Percentiles rank a stretch among this genome's conserved stretches.
Conservation (phyloP, 2,113 vertebrate species). For the Zosterops japonicus region DNA sequence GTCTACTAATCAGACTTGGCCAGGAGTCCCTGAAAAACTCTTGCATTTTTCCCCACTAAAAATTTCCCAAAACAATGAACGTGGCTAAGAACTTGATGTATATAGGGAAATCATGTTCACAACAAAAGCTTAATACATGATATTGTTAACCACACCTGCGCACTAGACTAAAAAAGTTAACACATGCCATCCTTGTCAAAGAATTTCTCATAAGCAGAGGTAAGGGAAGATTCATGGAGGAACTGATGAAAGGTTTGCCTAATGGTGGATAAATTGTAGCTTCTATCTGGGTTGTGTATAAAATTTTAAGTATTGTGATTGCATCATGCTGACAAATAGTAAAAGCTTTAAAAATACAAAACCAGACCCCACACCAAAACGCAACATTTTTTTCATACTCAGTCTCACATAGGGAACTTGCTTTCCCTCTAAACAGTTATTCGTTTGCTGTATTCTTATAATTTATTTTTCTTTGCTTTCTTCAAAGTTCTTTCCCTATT, state of each 20-base stretch:
- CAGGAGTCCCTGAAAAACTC: background rate
- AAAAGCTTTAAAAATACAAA: background rate
- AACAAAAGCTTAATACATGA: background rate
- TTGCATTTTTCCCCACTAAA: background rate
- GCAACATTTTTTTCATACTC: background rate
- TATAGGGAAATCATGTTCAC: background rate
- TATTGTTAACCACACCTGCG: background rate
- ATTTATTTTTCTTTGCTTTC: background rate
- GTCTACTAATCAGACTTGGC: background rate
- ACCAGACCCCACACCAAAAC: background rate
- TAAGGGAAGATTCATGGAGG: background rate
- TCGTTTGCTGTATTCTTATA: background rate
- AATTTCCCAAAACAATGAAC: background rate
- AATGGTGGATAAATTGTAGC: background rate
- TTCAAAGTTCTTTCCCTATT: background rate
- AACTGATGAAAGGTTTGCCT: background rate
- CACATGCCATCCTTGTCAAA: background rate
- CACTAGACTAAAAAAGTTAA: background rate
- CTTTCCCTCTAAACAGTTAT: background rate
- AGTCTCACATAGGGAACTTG: background rate
- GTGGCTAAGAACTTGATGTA: background rate
- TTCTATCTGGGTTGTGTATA: background rate
- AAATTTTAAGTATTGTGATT: background rate
- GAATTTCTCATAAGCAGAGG: background rate
- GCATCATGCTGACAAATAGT: background rate